A percentile compares a stretch with the other conserved stretches of the same genome.
phyloP scores from a whole-genome alignment of 92 coral and sea anemone species.

The Blastomussa wellsi region DNA sequence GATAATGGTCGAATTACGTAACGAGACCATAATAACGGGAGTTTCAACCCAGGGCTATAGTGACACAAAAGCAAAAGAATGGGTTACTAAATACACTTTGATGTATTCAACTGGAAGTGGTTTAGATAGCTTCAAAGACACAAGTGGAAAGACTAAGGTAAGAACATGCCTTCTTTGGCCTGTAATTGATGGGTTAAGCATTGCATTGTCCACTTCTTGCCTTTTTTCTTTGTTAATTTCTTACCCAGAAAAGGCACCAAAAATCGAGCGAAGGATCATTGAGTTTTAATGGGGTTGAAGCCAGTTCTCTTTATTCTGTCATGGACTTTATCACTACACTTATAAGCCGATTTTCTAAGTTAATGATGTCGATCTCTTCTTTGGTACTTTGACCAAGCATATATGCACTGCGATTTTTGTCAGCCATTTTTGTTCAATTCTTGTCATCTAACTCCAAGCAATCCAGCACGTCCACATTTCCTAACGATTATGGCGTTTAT shows the following conservation, averaged over 20 bases:
- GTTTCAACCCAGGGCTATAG: conserved; percentile 71
- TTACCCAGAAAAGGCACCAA: not conserved
- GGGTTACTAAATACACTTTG: conserved; percentile 46
- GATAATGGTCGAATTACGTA: conserved; percentile 41
- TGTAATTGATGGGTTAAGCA: no score
- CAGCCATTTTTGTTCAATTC: not conserved
- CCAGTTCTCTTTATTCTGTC: no score
- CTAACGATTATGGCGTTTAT: not conserved
- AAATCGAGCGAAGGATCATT: not conserved
- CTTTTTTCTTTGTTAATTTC: not conserved
- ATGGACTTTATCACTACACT: not conserved
- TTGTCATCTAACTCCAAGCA: not conserved
- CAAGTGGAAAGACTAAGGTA: conserved; percentile 28
- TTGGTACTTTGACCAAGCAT: not conserved
- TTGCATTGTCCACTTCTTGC: no score
- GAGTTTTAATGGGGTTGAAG: not conserved
- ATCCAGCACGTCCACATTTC: not conserved
- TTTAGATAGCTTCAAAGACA: conserved; percentile 13
- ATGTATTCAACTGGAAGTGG: conserved; percentile 13
- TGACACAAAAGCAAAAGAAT: conserved; percentile 35
- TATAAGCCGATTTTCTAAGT: not conserved
- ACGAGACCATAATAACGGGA: conserved; percentile 50
- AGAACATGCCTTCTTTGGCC: not conserved
- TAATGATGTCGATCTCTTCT: not conserved
- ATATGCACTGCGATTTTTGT: not conserved